Evolutionary conservation across 2,797 vertebrate genomes (phyloP), one percentile per base, ranked within the genome.

Genomic region (Phataginus tricuspis): DNA sequence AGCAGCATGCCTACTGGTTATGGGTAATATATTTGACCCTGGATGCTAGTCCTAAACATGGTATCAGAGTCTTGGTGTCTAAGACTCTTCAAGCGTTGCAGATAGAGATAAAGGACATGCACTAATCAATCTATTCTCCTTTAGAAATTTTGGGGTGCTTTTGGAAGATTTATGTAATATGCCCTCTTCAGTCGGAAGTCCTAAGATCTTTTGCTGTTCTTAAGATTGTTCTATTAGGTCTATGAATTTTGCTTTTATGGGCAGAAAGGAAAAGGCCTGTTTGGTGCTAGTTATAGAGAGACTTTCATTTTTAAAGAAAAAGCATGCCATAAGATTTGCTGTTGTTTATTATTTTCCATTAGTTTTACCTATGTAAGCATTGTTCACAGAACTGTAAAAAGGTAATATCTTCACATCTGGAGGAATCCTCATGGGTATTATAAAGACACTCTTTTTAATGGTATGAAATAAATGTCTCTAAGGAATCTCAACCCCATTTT

Each of bases 391-490:
- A 69, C 37, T 57, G 1, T 89, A n/a, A 68, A 77, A 68, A 85
- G 34, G 51, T 51, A 79, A 7, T 75, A n/a, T 74, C 53, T 72
- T 53, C 11, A 72, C 37, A 64, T 90, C 23, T 49, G 88, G 51
- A 75, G 12, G 11, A 93, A 69, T 37, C 78, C 16, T 34, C 51
- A 27, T 2, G 25, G 29, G 21, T 90, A 42, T 23, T 69, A 83
- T 57, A 79, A 90, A 84, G 16, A 71, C 8, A 74, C 4, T 87
- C 2, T 86, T 80, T 80, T 49, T 45, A 74, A 86, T 77, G 27
- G 7, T 85, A 86, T 55, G 10, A 92, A 96, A 90, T 92, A 71
- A 72, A 85, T 77, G 31, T 92, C 87, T 86, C n/a, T 42, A 74
- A 84, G 64, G 45, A 95, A 7, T 68, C 49, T 53, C 42, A 79